These are phyloP conservation scores for Ectobius pallidus DNA, from an alignment of 2,888 invertebrate genomes.

Conservation along the genomic window DNA sequence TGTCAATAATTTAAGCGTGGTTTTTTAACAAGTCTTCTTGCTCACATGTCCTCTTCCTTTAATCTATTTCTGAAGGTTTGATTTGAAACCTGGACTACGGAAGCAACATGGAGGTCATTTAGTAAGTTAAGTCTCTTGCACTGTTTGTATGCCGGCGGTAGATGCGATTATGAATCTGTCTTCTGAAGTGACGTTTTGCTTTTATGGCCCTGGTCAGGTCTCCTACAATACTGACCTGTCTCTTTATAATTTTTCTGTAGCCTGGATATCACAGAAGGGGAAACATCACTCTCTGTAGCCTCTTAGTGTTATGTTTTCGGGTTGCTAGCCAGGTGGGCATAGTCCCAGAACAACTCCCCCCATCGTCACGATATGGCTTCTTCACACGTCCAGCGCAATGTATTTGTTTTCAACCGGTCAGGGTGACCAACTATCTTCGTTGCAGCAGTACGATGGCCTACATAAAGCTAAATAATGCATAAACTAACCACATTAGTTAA, in stretches of 20 bases:
- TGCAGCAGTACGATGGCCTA: too few relatives aligned
- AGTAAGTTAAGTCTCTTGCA: background rate
- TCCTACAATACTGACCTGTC: background rate
- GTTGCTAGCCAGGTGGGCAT: too few relatives aligned
- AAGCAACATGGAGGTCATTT: background rate
- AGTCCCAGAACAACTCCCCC: too few relatives aligned
- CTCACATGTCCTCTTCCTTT: background rate
- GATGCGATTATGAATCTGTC: background rate
- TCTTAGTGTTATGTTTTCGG: too few relatives aligned
- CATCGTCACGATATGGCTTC: too few relatives aligned
- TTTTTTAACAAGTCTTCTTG: background rate
- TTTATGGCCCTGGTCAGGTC: background rate
- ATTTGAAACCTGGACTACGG: background rate
- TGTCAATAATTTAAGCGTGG: background rate
- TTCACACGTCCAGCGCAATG: too few relatives aligned
- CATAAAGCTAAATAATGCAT: too few relatives aligned
- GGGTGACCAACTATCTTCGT: too few relatives aligned
- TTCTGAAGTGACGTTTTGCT: too few relatives aligned
- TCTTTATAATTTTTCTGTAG: background rate
- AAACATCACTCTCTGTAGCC: background rate
- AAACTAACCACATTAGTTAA: too few relatives aligned
- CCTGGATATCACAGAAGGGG: background rate
- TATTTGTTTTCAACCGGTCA: too few relatives aligned
- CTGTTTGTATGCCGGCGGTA: background rate
- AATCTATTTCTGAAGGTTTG: background rate